A percentile compares a stretch with the other conserved stretches of the same genome.
Evolutionary conservation across 2,888 invertebrate species (phyloP).

Genomic region (Chrysotoxum bicinctum): DNA sequence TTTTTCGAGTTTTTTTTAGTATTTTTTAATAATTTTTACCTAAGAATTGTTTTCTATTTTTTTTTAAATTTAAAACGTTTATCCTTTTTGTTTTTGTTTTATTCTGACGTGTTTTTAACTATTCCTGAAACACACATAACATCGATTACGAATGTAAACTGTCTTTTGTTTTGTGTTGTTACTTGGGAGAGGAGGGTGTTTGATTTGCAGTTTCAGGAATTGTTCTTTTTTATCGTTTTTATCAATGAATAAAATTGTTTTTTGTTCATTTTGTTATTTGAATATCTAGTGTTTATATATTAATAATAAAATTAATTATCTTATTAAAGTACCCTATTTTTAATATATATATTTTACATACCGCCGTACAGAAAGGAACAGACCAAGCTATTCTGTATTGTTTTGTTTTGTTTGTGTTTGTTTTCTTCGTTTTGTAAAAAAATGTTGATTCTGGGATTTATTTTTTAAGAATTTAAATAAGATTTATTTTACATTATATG

Average conservation of each 20-base stretch:
- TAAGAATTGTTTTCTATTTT: slow-evolving; percentile 68
- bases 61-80: slow-evolving; percentile 57
- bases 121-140: slow-evolving; percentile 60
- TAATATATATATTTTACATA: slow-evolving; percentile 65
- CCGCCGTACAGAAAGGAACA: slow-evolving; percentile 75
- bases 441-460: slow-evolving; percentile 60
- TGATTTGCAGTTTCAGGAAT: slow-evolving; percentile 53
- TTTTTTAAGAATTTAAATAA: slow-evolving; percentile 32
- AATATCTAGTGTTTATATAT: slow-evolving; percentile 73
- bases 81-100: slow-evolving; percentile 13
- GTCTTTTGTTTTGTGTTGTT: slow-evolving; percentile 49
- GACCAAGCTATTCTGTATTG: slow-evolving; percentile 74
- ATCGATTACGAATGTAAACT: slow-evolving; percentile 59
- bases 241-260: slow-evolving; percentile 71
- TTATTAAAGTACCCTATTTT: slow-evolving; percentile 62
- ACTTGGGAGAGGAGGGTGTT: background rate
- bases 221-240: slow-evolving; percentile 28
- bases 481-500: slow-evolving; percentile 28
- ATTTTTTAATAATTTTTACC: slow-evolving; percentile 60
- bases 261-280: slow-evolving; percentile 66
- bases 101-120: slow-evolving; percentile 23
- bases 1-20: slow-evolving; percentile 70
- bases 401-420: slow-evolving; percentile 33
- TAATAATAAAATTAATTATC: slow-evolving; percentile 65
- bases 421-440: slow-evolving; percentile 51